These are phyloP conservation scores for Anguilla japonica DNA, from an alignment of 2,113 vertebrate genomes.

Conservation along the genomic window DNA sequence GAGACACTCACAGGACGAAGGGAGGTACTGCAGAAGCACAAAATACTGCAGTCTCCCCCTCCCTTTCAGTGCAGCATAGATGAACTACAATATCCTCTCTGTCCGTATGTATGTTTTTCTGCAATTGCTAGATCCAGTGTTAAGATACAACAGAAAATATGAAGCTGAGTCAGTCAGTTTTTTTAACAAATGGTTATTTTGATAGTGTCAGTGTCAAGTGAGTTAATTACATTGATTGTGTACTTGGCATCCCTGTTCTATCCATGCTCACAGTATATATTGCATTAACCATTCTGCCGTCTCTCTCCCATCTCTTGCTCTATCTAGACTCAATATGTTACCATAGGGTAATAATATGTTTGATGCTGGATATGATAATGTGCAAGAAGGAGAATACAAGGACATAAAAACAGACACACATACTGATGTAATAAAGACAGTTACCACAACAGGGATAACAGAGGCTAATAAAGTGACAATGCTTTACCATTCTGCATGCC, in stretches of 20 bases:
- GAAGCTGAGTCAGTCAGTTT: neutral
- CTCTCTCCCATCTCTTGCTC: neutral
- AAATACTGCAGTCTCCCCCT: constrained; percentile 63
- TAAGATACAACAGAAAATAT: neutral
- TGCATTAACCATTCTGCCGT: neutral
- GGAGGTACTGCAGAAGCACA: constrained; percentile 55
- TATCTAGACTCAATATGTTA: neutral
- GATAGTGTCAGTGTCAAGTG: neutral
- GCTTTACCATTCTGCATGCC: neutral
- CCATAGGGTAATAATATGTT: neutral
- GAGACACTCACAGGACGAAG: constrained; percentile 62
- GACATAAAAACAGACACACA: neutral
- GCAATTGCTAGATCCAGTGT: neutral
- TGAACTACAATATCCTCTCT: neutral
- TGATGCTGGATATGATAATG: neutral
- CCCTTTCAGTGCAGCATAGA: constrained; percentile 62
- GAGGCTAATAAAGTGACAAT: neutral
- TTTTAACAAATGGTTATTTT: neutral
- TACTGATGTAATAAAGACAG: neutral
- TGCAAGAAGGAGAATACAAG: neutral
- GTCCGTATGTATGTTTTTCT: constrained; percentile 11
- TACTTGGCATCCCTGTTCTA: neutral
- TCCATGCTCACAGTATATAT: neutral
- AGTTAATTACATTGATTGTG: neutral
- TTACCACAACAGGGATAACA: neutral